Evolutionary conservation across 2,113 vertebrate genomes (phyloP), one percentile per base, ranked within the genome.

Genomic region (Anguilla japonica): DNA sequence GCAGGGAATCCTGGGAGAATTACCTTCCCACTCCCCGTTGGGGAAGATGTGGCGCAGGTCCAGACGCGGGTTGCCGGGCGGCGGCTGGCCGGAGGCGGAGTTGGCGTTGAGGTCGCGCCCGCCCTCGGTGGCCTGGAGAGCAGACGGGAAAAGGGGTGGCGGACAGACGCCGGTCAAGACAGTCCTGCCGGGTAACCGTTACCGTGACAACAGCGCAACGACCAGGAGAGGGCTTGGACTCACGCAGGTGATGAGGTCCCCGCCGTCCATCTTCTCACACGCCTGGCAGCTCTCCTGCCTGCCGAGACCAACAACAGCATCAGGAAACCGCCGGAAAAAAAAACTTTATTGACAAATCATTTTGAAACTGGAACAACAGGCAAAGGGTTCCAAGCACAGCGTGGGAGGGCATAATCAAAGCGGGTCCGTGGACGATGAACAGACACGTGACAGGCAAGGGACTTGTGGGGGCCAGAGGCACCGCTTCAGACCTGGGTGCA

Each of bases 101-200:
- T 95, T 96, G 91, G 95, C 94, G 18, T 96, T 96, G 88, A 95
- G 92, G 87, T 96, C 95, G 83, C 91, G 92, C 83, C 82, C 43
- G 0, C 87, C 89, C 6, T 88, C 86, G 34, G 60, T 75, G 4
- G 89, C 81, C 81, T 93, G 91, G 93, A 95, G 87, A 43, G 22
- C 46, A 39, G 15, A 56, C n/a, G 8, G 40, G 34, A 46, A 16
- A 39, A 0, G 43, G 41, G 84, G 67, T 34, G 9, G 46, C 39
- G n/a, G 29, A 46, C 0, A 57, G 43, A 22, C 18, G 50, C 60
- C 22, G 26, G 22, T 26, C 60, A 67, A 56, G 18, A 67, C 22
- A 67, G 20, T 22, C 18, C 60, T 67, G 60, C 8, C 20, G 11
- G 18, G 22, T 40, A 22, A 60, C 53, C 4, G 34, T 29, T 81